These are phyloP conservation scores for Eristalinus aeneus DNA, from an alignment of 2,888 invertebrate species.

Conservation along the genomic window DNA sequence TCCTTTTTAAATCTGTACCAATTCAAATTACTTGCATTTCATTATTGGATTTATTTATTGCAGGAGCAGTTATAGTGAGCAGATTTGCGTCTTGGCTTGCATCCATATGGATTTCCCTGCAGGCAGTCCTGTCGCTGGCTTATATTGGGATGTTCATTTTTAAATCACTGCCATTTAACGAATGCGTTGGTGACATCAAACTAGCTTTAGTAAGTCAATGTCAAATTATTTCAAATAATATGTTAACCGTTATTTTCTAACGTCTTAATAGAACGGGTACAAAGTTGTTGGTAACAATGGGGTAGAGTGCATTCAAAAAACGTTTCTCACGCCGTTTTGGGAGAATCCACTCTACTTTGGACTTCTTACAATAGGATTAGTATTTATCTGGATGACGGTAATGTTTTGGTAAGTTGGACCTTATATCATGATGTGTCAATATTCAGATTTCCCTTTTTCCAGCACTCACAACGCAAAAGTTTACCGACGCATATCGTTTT, in stretches of 20 bases:
- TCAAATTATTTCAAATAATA: not conserved
- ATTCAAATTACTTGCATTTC: too few relatives aligned
- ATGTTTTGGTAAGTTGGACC: conserved; percentile 77
- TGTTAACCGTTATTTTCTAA: conserved; percentile 8
- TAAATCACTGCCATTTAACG: conserved; percentile 79
- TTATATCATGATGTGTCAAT: not conserved
- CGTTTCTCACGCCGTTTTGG: conserved; percentile 80
- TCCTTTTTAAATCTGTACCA: too few relatives aligned
- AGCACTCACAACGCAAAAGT: conserved; percentile 80
- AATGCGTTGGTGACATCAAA: conserved; percentile 78
- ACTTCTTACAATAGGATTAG: conserved; percentile 78
- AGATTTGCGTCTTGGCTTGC: conserved; percentile 80
- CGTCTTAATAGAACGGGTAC: conserved; percentile 77
- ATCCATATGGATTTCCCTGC: conserved; percentile 80
- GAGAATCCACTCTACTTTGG: conserved; percentile 79
- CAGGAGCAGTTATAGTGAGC: conserved; percentile 80
- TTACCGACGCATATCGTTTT: conserved; percentile 77
- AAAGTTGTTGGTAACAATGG: conserved; percentile 76
- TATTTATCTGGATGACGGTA: conserved; percentile 79
- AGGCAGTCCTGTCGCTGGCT: conserved; percentile 79
- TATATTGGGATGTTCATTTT: conserved; percentile 79
- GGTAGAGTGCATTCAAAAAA: conserved; percentile 79
- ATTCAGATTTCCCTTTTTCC: conserved; percentile 6
- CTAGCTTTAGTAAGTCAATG: conserved; percentile 74
- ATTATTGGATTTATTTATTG: conserved; percentile 3